Evolutionary conservation across 2,797 vertebrate species (phyloP).

Genomic region (Schizopygopsis pylzovi): DNA sequence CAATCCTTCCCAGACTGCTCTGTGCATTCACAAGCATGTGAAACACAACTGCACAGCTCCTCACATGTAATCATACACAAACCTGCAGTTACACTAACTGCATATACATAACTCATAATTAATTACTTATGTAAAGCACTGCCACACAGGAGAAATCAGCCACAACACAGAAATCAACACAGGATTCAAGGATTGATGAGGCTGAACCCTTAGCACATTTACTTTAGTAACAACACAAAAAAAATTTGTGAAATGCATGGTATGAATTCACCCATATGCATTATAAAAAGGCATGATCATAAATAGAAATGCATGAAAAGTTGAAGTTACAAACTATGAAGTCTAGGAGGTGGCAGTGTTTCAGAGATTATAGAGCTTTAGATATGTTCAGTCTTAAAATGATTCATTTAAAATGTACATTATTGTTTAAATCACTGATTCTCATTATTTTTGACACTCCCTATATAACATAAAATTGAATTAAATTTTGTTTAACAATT

Average conservation of each 20-base stretch:
- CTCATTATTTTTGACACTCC: not conserved
- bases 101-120: slow-evolving; percentile 1
- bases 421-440: not conserved
- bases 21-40: slow-evolving; percentile 29
- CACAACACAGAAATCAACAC: not conserved
- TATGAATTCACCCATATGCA: not conserved
- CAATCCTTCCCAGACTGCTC: slow-evolving; percentile 39
- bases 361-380: not conserved
- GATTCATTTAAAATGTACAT: not conserved
- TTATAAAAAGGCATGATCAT: not conserved
- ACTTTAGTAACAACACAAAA: not conserved
- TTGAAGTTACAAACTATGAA: not conserved
- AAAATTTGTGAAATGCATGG: not conserved
- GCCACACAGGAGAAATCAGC: not conserved
- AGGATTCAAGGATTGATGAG: not conserved
- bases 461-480: not conserved
- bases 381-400: not conserved
- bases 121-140: slow-evolving; percentile 7
- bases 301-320: not conserved
- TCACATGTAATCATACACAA: slow-evolving; percentile 7
- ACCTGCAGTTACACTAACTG: not conserved
- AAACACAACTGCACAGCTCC: not conserved
- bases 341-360: not conserved
- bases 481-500: not conserved
- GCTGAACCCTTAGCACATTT: not conserved